Conservation (phyloP, 1,140 invertebrate genomes). For the Scaptomyza montana region DNA sequence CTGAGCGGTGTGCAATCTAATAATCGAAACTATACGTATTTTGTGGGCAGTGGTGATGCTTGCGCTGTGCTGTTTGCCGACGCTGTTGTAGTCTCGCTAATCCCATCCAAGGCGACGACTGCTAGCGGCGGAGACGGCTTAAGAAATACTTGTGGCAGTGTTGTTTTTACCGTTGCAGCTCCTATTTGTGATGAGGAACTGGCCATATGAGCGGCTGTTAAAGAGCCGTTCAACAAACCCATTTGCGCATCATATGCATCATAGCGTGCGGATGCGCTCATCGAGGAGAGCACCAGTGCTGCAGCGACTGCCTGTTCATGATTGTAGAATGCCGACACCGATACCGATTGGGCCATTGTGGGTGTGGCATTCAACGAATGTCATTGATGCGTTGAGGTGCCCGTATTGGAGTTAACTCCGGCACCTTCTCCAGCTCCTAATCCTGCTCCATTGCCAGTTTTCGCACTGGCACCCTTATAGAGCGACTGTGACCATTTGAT, state of each 20-base stretch:
- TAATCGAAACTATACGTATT: constrained; percentile 55
- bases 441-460: not conserved
- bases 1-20: constrained; percentile 16
- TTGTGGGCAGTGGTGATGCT: constrained; percentile 60
- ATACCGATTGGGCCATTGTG: constrained; percentile 43
- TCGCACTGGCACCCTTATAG: constrained; percentile 24
- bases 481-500: constrained; percentile 46
- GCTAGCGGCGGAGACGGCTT: constrained; percentile 69
- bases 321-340: constrained; percentile 77
- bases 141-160: constrained; percentile 83
- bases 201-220: constrained; percentile 16
- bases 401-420: constrained; percentile 26
- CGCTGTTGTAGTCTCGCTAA: constrained; percentile 27
- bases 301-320: constrained; percentile 76
- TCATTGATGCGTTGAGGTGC: constrained; percentile 67
- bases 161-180: constrained; percentile 6
- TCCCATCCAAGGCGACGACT: constrained; percentile 1
- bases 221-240: constrained; percentile 34
- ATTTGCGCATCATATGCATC: constrained; percentile 51
- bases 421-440: constrained; percentile 16
- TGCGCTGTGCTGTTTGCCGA: constrained; percentile 5
- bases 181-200: constrained; percentile 7
- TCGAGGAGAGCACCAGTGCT: constrained; percentile 71
- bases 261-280: constrained; percentile 66
- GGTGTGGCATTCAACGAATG: constrained; percentile 62